These are phyloP conservation scores for Drosophila subobscura DNA, from an alignment of 1,140 invertebrate species.

Conservation along the genomic window DNA sequence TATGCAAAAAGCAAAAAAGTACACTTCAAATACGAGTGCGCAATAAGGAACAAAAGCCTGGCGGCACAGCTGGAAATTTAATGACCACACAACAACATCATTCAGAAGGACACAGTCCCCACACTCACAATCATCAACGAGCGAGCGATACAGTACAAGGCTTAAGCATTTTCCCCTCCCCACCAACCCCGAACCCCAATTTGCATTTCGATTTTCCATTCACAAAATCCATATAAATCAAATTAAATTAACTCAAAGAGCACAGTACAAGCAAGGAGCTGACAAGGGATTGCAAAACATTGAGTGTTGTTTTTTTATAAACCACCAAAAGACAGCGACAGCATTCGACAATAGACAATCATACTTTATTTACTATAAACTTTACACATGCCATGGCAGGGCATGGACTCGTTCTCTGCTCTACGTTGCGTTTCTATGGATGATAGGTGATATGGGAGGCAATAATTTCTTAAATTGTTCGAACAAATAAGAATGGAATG, in stretches of 20 bases:
- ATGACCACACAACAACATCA: constrained; percentile 65
- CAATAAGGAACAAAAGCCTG: constrained; percentile 58
- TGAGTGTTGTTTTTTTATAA: constrained; percentile 68
- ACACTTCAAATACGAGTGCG: constrained; percentile 70
- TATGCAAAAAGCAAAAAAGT: constrained; percentile 74
- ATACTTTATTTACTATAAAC: constrained; percentile 71
- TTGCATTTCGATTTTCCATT: constrained; percentile 23
- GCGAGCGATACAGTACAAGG: constrained; percentile 48
- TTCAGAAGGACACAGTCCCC: constrained; percentile 1
- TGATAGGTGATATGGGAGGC: constrained; percentile 14
- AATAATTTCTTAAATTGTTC: constrained; percentile 77
- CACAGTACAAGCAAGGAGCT: constrained; percentile 13
- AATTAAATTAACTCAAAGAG: constrained; percentile 71
- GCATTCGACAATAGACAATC: constrained; percentile 58
- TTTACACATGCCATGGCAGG: constrained; percentile 36
- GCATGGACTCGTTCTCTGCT: constrained; percentile 20
- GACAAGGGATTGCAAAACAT: constrained; percentile 17
- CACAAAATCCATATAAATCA: constrained; percentile 65
- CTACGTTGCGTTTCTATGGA: neutral
- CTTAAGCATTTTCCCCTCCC: constrained; percentile 21
- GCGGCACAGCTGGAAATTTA: constrained; percentile 75
- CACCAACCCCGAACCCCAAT: neutral
- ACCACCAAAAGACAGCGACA: constrained; percentile 45
- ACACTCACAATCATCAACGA: constrained; percentile 40
- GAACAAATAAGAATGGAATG: constrained; percentile 64